These are phyloP conservation scores for Coracias cyanogaster DNA, from an alignment of 2,797 vertebrate genomes.

Conservation along the genomic window DNA sequence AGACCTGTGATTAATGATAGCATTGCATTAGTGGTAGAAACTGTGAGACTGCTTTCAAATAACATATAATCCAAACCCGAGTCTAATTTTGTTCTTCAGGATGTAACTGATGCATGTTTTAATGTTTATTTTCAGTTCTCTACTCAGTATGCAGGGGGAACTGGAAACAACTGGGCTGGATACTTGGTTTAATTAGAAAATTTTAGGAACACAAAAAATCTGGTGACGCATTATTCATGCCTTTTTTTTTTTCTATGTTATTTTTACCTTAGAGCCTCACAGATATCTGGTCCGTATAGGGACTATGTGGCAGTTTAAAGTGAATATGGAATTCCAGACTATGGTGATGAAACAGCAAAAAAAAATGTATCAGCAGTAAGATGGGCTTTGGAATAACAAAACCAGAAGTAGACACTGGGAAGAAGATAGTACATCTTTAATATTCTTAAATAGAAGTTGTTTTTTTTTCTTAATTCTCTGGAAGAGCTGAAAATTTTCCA, in stretches of 20 bases:
- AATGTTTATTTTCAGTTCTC: neutral
- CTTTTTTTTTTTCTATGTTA: neutral
- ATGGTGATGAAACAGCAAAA: neutral
- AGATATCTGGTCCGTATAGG: neutral
- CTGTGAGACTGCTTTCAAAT: neutral
- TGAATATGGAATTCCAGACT: neutral
- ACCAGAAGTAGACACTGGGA: neutral
- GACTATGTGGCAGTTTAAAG: neutral
- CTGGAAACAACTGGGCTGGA: neutral
- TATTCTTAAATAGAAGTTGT: neutral
- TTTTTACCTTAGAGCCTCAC: neutral
- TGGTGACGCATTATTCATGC: neutral
- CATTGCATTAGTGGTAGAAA: neutral
- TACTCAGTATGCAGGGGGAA: neutral
- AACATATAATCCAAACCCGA: neutral
- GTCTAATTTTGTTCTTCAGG: neutral
- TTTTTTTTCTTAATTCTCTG: neutral
- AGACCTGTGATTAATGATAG: neutral
- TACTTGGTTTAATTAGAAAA: constrained; percentile 16
- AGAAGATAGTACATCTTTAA: neutral
- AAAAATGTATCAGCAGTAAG: neutral
- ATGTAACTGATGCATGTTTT: neutral
- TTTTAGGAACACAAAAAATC: neutral
- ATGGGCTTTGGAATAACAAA: neutral
- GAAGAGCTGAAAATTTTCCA: neutral